A percentile compares a stretch with the other conserved stretches of the same genome.
These are phyloP conservation scores for Laothoe populi DNA, from an alignment of 2,888 invertebrate species.

Conservation along the genomic window DNA sequence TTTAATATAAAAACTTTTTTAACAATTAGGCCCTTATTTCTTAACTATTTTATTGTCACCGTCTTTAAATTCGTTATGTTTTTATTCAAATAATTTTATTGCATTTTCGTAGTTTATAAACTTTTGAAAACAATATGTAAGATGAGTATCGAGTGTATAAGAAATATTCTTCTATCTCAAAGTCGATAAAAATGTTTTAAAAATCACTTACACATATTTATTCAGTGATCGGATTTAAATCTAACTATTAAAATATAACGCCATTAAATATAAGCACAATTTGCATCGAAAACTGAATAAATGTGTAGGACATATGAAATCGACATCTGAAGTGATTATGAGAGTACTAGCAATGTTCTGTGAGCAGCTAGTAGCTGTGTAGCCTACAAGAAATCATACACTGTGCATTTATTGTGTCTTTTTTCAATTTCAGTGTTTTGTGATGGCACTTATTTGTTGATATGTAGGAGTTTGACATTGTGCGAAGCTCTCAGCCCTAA, in stretches of 20 bases:
- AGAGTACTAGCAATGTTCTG: background rate
- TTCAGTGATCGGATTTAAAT: background rate
- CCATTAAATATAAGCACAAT: slow-evolving; percentile 18
- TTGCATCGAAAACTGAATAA: background rate
- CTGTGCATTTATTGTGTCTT: slow-evolving; percentile 6
- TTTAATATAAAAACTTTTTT: too few relatives aligned
- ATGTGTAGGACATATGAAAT: background rate
- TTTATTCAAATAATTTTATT: too few relatives aligned
- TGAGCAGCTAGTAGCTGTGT: background rate
- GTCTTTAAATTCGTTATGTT: too few relatives aligned
- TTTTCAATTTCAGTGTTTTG: background rate
- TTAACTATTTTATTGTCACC: too few relatives aligned
- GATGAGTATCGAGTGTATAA: too few relatives aligned
- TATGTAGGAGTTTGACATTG: background rate
- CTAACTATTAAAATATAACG: slow-evolving; percentile 21
- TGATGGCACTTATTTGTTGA: background rate
- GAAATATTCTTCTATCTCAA: background rate
- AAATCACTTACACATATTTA: slow-evolving; percentile 1
- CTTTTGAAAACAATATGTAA: too few relatives aligned
- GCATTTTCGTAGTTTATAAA: too few relatives aligned
- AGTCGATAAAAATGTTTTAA: background rate
- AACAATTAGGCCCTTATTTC: too few relatives aligned
- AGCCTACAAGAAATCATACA: background rate
- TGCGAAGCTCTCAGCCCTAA: background rate
- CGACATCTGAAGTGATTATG: background rate